These are phyloP conservation scores for Perca flavescens DNA, from an alignment of 2,113 vertebrate species.

Conservation along the genomic window DNA sequence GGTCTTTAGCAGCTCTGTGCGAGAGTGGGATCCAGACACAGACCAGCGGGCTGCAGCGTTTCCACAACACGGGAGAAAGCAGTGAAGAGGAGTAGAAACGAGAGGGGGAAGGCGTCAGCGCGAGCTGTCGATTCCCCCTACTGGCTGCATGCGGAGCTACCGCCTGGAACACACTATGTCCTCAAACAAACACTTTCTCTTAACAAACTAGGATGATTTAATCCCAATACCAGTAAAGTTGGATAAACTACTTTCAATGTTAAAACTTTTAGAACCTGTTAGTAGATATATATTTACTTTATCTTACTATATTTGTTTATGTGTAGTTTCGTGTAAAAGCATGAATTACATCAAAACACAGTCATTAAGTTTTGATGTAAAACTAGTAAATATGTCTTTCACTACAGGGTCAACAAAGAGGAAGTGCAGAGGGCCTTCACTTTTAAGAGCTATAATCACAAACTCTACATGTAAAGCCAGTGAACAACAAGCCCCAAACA, in stretches of 20 bases:
- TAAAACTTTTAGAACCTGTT: not conserved
- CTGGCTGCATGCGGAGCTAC: constrained; percentile 81
- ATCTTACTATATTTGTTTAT: not conserved
- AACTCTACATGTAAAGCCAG: not conserved
- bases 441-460: not conserved
- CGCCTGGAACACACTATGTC: constrained; percentile 32
- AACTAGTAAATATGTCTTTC: not conserved
- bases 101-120: constrained; percentile 72
- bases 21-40: constrained; percentile 87
- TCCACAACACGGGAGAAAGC: constrained; percentile 83
- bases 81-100: constrained; percentile 55
- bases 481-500: not conserved
- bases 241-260: not conserved
- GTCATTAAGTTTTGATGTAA: too few species aligned
- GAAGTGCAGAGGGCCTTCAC: not conserved
- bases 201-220: not conserved
- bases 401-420: not conserved
- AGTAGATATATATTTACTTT: not conserved
- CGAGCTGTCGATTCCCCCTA: constrained; percentile 87
- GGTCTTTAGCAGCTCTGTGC: constrained; percentile 82
- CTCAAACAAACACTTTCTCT: constrained; percentile 2
- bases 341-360: not conserved
- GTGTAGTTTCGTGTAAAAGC: not conserved
- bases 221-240: not conserved
- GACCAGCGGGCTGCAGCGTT: constrained; percentile 91